Evolutionary conservation across 2,888 invertebrate species (phyloP).

Genomic region (Eumacrocentrus americanus): DNA sequence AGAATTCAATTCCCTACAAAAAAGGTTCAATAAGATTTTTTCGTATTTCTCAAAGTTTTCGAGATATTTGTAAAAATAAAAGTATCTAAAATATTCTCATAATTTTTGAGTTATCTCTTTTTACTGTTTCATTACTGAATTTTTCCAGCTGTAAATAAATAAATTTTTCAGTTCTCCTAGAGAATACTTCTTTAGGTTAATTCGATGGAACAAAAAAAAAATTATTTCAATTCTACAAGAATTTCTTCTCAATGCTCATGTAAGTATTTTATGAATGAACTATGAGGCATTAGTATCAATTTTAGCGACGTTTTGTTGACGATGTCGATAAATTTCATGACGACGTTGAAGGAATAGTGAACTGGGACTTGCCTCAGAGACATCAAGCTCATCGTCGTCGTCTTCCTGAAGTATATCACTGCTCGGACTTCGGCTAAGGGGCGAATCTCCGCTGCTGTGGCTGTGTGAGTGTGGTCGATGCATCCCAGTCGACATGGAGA

Average conservation of each 20-base stretch:
- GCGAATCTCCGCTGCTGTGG: conserved; percentile 63
- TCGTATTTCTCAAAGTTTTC: too few species aligned
- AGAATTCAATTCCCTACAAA: too few species aligned
- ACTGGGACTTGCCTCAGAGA: conserved; percentile 60
- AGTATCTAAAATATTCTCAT: too few species aligned
- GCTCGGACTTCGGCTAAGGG: conserved; percentile 61
- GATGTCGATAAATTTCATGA: conserved; percentile 36
- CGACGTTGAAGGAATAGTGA: conserved; percentile 62
- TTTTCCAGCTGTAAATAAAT: too few species aligned
- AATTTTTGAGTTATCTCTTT: too few species aligned
- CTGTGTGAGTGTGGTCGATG: conserved; percentile 57
- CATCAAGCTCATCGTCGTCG: conserved; percentile 65
- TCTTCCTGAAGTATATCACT: conserved; percentile 64
- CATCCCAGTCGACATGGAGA: conserved; percentile 73
- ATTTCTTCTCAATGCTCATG: background rate
- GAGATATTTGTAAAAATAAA: too few species aligned
- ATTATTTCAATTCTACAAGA: background rate
- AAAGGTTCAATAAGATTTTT: background rate
- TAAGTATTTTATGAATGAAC: conserved; percentile 31
- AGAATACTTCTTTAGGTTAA: background rate
- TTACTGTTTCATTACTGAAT: too few species aligned
- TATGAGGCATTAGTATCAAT: conserved; percentile 46
- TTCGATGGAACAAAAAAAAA: background rate
- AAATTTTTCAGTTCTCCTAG: too few species aligned
- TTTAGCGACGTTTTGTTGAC: conserved; percentile 34